Evolutionary conservation across 1,140 invertebrate genomes (phyloP).

Genomic region (Cryptotermes secundus): DNA sequence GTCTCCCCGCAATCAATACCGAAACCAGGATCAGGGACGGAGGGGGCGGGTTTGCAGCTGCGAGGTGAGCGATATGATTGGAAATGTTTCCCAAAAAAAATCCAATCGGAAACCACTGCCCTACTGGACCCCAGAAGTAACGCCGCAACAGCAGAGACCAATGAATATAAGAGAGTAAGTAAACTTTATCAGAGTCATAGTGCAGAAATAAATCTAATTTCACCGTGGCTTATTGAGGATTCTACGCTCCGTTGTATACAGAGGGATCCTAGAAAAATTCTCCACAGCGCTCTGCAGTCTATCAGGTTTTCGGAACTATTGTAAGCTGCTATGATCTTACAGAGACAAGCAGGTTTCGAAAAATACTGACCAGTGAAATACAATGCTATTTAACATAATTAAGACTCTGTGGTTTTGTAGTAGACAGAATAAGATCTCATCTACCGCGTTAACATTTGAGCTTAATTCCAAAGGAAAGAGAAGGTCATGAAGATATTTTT

Average conservation of each 20-base stretch:
- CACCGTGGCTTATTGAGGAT: constrained; percentile 6
- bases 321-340: not conserved
- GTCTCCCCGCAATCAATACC: constrained; percentile 6
- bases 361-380: not conserved
- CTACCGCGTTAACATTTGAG: no score
- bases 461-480: no score
- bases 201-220: constrained; percentile 15
- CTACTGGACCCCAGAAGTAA: not conserved
- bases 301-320: not conserved
- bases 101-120: not conserved
- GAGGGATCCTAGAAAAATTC: not conserved
- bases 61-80: not conserved
- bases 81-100: constrained; percentile 17
- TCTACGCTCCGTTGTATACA: not conserved
- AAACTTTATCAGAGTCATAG: constrained; percentile 14
- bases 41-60: not conserved
- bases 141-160: not conserved
- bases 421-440: no score
- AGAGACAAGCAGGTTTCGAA: not conserved
- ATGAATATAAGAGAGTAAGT: not conserved
- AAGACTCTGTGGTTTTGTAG: no score
- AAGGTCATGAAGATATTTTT: no score
- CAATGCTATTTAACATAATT: no score
- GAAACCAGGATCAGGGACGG: not conserved
- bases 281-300: not conserved